Evolutionary conservation across 1,140 invertebrate species (phyloP).

Genomic region (Conus betulinus): DNA sequence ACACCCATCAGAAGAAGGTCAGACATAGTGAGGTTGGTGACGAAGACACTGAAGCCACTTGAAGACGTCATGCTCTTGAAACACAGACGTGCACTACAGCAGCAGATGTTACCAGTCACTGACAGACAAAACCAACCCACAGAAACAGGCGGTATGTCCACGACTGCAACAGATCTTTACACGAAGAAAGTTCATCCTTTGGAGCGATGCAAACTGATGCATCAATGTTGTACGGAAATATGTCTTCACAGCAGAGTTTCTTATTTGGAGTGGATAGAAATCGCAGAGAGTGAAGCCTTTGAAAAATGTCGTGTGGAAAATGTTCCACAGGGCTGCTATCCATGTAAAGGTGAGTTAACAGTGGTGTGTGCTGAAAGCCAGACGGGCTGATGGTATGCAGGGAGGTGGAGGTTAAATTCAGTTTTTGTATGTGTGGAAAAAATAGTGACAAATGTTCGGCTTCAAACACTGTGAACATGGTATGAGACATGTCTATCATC

Average conservation of each 20-base stretch:
- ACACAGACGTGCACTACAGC: constrained; percentile 38
- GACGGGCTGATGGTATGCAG: background rate
- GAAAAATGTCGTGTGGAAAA: constrained; percentile 40
- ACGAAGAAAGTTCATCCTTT: constrained; percentile 51
- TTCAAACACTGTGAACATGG: background rate
- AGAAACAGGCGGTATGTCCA: constrained; percentile 40
- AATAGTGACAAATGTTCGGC: background rate
- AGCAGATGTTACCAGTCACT: constrained; percentile 48
- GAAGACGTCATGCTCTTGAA: constrained; percentile 28
- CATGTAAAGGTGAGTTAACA: constrained; percentile 30
- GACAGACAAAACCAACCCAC: constrained; percentile 45
- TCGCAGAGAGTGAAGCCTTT: constrained; percentile 34
- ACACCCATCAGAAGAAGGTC: constrained; percentile 66
- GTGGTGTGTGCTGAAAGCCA: constrained; percentile 1
- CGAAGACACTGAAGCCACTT: constrained; percentile 45
- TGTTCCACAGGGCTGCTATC: constrained; percentile 28
- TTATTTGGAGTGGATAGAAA: constrained; percentile 39
- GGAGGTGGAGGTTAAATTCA: constrained; percentile 23
- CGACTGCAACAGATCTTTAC: constrained; percentile 44
- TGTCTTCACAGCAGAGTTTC: constrained; percentile 45
- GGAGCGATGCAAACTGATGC: constrained; percentile 44
- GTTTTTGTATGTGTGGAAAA: background rate
- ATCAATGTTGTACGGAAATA: background rate
- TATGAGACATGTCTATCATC: background rate
- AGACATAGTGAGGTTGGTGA: constrained; percentile 55